Conservation (phyloP, 2,888 invertebrate genomes). For the Tetropium fuscum region DNA sequence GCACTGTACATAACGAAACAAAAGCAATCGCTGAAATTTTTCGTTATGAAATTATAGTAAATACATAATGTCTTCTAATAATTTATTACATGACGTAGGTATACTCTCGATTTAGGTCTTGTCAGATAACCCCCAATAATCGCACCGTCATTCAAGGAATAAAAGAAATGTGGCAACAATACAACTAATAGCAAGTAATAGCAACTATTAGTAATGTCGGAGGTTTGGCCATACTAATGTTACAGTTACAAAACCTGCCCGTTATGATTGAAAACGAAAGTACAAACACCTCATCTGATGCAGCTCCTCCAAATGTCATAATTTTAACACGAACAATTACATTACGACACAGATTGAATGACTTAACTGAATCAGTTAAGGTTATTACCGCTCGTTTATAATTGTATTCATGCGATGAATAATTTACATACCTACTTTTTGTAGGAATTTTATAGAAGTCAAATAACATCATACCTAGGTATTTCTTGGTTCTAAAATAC, state of each 20-base stretch:
- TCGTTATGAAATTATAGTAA: too few species aligned
- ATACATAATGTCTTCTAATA: too few species aligned
- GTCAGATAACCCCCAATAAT: slow-evolving; percentile 12
- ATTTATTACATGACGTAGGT: too few species aligned
- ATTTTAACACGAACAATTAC: slow-evolving; percentile 13
- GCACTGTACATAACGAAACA: too few species aligned
- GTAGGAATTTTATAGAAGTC: too few species aligned
- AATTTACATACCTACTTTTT: too few species aligned
- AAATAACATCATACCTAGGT: too few species aligned
- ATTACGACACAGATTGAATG: slow-evolving; percentile 9
- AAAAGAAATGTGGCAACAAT: slow-evolving; percentile 17
- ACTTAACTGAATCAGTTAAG: too few species aligned
- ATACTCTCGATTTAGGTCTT: too few species aligned
- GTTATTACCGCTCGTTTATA: slow-evolving; percentile 19
- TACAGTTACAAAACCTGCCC: slow-evolving; percentile 19
- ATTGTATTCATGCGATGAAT: too few species aligned
- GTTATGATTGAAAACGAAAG: slow-evolving; percentile 24
- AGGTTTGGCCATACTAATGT: slow-evolving; percentile 14
- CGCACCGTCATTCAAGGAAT: slow-evolving; percentile 6
- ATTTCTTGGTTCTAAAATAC: too few species aligned
- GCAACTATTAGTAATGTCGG: slow-evolving; percentile 12
- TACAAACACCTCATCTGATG: slow-evolving; percentile 20
- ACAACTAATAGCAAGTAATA: slow-evolving; percentile 1
- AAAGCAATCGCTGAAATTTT: too few species aligned
- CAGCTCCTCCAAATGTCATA: slow-evolving; percentile 21